Evolutionary conservation across 2,888 invertebrate genomes (phyloP), one percentile per base, ranked within the genome.

Genomic region (Agelastica alni): DNA sequence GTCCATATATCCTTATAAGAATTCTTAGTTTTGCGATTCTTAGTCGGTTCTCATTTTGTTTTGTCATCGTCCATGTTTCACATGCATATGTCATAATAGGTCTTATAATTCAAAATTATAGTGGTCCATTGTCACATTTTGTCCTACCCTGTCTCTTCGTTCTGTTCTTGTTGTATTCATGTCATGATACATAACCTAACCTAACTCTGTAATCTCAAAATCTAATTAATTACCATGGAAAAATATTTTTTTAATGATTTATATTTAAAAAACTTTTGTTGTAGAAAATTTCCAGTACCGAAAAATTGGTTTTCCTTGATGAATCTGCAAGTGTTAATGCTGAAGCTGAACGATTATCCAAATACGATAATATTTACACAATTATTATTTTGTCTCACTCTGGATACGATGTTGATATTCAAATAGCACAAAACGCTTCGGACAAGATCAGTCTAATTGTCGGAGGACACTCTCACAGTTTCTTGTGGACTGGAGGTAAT

Each of bases 391-490:
- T 93, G 6, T 91, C 93, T 0, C 93, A 94, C 72, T 85, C 88
- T 45, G 93, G 93, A 2, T 80, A 89, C 41, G 82, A 85, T 5
- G 82, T 83, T 17, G 89, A 89, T 66, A 77, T 81, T 78, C 69
- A 77, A 32, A 84, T 93, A 56, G 93, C 92, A 0, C 72, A 73
- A 2, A 77, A 81, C 4, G 85, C 83, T 34, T 82, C 87, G 2
- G 81, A 84, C 0, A 83, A 85, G 20, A 82, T 94, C 47, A 91
- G 93, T 70, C 80, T 93, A 0, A 88, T 94, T 51, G 88, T 94
- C n/a, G 93, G 94, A 5, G 90, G 86, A 0, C 93, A 94, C 72
- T 87, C 90, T 0, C 90, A 94, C 72, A 87, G 89, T 0, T 84
- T 93, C 63, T 80, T 94, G 0, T 93, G 84, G 73, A 85, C 85